Evolutionary conservation across 2,888 invertebrate genomes (phyloP).

Genomic region (Agapostemon virescens): DNA sequence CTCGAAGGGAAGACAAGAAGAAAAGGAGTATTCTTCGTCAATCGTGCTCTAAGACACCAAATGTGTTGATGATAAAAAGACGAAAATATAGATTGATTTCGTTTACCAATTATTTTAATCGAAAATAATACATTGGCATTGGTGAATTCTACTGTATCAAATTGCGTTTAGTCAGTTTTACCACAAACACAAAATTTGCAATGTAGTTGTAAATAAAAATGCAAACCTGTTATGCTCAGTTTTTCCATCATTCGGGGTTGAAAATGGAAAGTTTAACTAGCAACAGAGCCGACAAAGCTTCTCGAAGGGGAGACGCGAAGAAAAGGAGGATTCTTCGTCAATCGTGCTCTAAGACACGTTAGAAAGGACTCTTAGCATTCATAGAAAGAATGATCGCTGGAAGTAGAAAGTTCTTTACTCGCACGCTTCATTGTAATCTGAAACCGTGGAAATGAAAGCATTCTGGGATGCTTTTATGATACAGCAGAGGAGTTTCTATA

Average conservation of each 20-base stretch:
- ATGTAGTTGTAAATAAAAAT: not conserved
- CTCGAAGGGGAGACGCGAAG: not conserved
- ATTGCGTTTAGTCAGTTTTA: not conserved
- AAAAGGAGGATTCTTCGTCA: constrained; percentile 7
- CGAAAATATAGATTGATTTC: not conserved
- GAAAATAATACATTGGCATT: not conserved
- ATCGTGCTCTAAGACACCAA: constrained; percentile 14
- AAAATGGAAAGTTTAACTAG: not conserved
- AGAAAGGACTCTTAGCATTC: constrained; percentile 29
- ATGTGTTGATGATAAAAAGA: no score
- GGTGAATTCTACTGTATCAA: not conserved
- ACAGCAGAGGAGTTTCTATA: constrained; percentile 35
- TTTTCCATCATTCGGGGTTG: not conserved
- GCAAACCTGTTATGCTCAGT: not conserved
- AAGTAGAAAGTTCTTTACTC: constrained; percentile 39
- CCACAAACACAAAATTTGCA: not conserved
- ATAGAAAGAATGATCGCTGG: constrained; percentile 34
- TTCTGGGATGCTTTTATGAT: constrained; percentile 35
- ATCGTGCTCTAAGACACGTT: constrained; percentile 14
- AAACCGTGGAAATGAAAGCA: constrained; percentile 48
- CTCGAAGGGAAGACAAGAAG: not conserved
- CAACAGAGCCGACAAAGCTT: not conserved
- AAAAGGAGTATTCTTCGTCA: constrained; percentile 7
- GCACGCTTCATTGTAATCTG: constrained; percentile 37
- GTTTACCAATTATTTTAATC: not conserved